Evolutionary conservation across 2,888 invertebrate genomes (phyloP).

Genomic region (Agriopis aurantiaria): DNA sequence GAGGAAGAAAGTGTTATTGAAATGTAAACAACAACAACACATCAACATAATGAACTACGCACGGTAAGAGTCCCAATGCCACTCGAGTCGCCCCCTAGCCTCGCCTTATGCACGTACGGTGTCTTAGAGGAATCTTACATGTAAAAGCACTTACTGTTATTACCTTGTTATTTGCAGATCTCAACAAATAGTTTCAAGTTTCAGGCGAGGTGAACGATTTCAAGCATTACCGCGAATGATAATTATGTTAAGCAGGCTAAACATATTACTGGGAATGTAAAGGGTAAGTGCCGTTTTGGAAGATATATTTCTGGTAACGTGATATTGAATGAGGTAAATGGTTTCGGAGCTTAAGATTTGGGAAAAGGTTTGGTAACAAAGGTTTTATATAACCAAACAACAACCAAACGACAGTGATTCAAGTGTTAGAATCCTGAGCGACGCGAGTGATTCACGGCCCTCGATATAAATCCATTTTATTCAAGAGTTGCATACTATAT

Average conservation of each 20-base stretch:
- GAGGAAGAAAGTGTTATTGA: not conserved
- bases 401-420: no score
- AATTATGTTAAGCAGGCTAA: conserved; percentile 28
- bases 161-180: conserved; percentile 37
- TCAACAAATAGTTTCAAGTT: conserved; percentile 37
- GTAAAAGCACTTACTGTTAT: conserved; percentile 39
- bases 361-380: conserved; percentile 8
- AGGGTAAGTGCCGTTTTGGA: conserved; percentile 28
- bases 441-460: no score
- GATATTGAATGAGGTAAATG: conserved; percentile 35
- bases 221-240: conserved; percentile 27
- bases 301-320: conserved; percentile 31
- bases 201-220: conserved; percentile 34
- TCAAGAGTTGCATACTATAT: no score
- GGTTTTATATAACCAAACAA: conserved; percentile 1
- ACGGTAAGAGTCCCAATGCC: no score
- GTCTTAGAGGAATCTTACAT: conserved; percentile 31
- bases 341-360: conserved; percentile 16
- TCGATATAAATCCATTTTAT: no score
- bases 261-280: conserved; percentile 24
- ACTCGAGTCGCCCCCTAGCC: no score
- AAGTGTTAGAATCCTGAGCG: no score
- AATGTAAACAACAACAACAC: no score
- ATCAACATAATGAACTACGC: no score
- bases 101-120: not conserved